A percentile compares a stretch with the other conserved stretches of the same genome.
phyloP scores from a whole-genome alignment of 92 coral and sea anemone species.

The Paramuricea clavata region DNA sequence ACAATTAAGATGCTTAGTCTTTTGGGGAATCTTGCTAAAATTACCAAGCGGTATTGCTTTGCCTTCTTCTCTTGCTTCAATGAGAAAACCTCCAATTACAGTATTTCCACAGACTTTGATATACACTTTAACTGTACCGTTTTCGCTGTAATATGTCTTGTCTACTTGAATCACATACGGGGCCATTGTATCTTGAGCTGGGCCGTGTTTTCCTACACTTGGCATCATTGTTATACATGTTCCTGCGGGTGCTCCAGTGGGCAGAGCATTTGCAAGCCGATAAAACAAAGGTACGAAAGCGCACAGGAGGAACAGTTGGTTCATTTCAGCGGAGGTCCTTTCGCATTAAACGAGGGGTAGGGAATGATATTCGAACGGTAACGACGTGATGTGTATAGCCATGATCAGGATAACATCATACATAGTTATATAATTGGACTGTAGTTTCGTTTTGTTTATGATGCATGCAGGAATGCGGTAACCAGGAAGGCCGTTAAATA shows the following conservation, averaged over 20 bases:
- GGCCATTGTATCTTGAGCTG: not conserved
- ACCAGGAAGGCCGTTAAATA: too few species aligned
- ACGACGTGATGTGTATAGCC: too few species aligned
- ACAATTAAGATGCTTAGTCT: not conserved
- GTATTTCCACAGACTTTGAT: not conserved
- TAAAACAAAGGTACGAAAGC: not conserved
- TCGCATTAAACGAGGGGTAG: too few species aligned
- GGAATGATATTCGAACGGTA: too few species aligned
- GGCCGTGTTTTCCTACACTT: not conserved
- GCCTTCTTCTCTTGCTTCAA: not conserved
- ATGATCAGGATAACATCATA: too few species aligned
- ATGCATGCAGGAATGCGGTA: too few species aligned
- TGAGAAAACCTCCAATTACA: not conserved
- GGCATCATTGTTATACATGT: not conserved
- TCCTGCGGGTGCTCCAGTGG: not conserved
- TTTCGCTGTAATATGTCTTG: not conserved
- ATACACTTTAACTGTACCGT: slow-evolving; percentile 2
- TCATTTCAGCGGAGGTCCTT: too few species aligned
- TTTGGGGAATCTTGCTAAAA: not conserved
- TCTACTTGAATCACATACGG: not conserved
- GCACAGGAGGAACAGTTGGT: not conserved
- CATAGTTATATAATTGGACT: too few species aligned
- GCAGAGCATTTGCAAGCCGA: not conserved
- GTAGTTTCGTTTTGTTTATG: too few species aligned
- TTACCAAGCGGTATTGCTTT: not conserved